A percentile compares a stretch with the other conserved stretches of the same genome.
Conservation (phyloP, 2,797 vertebrate genomes). For the Pseudopleuronectes americanus region DNA sequence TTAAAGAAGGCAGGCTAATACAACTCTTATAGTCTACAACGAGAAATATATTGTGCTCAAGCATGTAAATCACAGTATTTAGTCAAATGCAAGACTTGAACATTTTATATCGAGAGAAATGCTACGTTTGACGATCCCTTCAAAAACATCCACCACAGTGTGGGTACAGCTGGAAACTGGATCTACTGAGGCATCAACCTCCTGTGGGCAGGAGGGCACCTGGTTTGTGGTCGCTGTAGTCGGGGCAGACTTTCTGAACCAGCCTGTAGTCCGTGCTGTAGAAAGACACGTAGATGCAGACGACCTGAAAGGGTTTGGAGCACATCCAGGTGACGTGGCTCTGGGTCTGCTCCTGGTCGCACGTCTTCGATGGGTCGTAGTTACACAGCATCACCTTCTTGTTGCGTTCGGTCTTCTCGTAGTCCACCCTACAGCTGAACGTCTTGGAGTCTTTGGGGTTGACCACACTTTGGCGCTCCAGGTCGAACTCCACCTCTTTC, state of each 20-base stretch:
- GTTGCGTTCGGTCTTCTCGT: constrained; percentile 91
- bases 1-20: constrained; percentile 10
- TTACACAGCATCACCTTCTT: constrained; percentile 90
- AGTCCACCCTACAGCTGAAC: constrained; percentile 96
- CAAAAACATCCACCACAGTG: background rate
- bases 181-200: background rate
- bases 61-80: constrained; percentile 11
- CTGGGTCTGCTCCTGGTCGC: constrained; percentile 95
- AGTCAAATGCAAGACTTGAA: constrained; percentile 5
- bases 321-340: constrained; percentile 96
- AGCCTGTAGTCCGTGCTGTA: constrained; percentile 98
- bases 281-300: constrained; percentile 98
- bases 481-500: constrained; percentile 93
- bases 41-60: constrained; percentile 9
- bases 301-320: constrained; percentile 96
- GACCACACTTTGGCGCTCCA: constrained; percentile 83
- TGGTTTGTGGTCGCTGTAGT: constrained; percentile 93
- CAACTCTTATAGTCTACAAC: constrained; percentile 10
- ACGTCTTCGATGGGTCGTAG: constrained; percentile 95
- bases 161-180: background rate
- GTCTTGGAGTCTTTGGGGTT: constrained; percentile 96
- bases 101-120: constrained; percentile 1
- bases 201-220: constrained; percentile 88
- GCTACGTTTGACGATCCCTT: background rate
- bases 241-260: constrained; percentile 97